These are phyloP conservation scores for Hipposideros larvatus DNA, from an alignment of 2,797 vertebrate genomes.

Conservation along the genomic window DNA sequence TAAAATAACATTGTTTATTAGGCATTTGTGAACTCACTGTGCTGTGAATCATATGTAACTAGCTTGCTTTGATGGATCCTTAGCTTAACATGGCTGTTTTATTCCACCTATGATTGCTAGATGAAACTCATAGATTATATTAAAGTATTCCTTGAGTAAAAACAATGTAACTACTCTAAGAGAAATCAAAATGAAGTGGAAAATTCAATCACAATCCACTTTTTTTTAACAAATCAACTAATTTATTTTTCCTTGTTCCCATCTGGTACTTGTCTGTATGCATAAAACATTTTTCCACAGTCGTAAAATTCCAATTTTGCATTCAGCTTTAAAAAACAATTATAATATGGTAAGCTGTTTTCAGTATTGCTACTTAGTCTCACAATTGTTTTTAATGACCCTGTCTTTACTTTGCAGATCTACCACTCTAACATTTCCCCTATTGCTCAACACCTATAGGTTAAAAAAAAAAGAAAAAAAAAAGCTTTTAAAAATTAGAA, in stretches of 20 bases:
- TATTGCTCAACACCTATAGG: neutral
- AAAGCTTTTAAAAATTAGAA: neutral
- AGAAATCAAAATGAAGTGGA: slow-evolving; percentile 78
- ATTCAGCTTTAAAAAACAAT: slow-evolving; percentile 73
- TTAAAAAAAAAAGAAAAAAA: neutral
- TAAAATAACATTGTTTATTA: slow-evolving; percentile 2
- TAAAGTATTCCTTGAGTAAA: slow-evolving; percentile 62
- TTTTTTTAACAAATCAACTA: slow-evolving; percentile 78
- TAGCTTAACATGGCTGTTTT: neutral
- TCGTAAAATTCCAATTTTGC: slow-evolving; percentile 76
- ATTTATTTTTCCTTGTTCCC: slow-evolving; percentile 76
- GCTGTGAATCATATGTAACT: neutral
- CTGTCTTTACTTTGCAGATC: slow-evolving; percentile 51
- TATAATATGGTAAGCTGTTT: slow-evolving; percentile 63
- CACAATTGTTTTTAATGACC: slow-evolving; percentile 69
- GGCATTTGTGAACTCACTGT: neutral
- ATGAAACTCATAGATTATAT: slow-evolving; percentile 32
- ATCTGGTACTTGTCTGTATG: slow-evolving; percentile 80
- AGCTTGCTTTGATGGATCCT: neutral
- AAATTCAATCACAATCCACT: slow-evolving; percentile 77
- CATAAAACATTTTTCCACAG: slow-evolving; percentile 77
- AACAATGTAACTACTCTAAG: slow-evolving; percentile 62
- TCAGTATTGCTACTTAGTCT: slow-evolving; percentile 52
- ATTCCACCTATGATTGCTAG: neutral
- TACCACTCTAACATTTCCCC: neutral